Percentiles rank a stretch among this genome's conserved stretches.
These are phyloP conservation scores for Maniola hyperantus DNA, from an alignment of 2,888 invertebrate genomes.

Conservation along the genomic window DNA sequence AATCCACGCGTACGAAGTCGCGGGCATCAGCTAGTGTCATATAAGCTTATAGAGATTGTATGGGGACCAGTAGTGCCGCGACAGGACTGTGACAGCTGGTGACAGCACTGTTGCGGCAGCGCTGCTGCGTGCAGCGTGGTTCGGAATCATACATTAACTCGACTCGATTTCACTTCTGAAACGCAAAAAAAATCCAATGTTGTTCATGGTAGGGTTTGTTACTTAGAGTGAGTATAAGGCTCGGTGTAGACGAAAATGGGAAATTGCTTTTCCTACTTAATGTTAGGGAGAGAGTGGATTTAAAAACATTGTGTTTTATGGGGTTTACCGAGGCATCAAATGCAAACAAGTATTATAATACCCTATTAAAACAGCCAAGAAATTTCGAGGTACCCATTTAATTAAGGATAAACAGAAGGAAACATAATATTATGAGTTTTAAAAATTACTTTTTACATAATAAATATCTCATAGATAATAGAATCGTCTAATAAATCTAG, in stretches of 20 bases:
- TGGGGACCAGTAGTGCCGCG: too few relatives aligned
- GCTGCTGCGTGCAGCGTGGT: too few relatives aligned
- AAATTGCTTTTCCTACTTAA: slow-evolving; percentile 64
- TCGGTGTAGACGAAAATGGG: slow-evolving; percentile 61
- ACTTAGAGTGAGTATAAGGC: slow-evolving; percentile 55
- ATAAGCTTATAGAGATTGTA: too few relatives aligned
- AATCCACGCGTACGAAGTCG: too few relatives aligned
- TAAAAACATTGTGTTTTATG: slow-evolving; percentile 62
- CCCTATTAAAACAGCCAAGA: slow-evolving; percentile 2
- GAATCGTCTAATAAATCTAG: neutral
- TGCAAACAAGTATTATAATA: slow-evolving; percentile 11
- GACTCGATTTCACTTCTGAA: slow-evolving; percentile 14
- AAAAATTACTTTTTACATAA: too few relatives aligned
- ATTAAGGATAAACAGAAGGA: neutral
- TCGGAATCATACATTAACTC: too few relatives aligned
- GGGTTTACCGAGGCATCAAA: slow-evolving; percentile 38
- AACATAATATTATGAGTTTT: neutral
- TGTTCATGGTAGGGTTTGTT: slow-evolving; percentile 35
- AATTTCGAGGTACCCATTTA: neutral
- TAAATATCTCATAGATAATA: too few relatives aligned
- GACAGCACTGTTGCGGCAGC: too few relatives aligned
- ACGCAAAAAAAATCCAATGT: neutral
- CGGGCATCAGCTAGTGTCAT: too few relatives aligned
- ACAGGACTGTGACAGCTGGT: too few relatives aligned
- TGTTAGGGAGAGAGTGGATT: slow-evolving; percentile 56